These are phyloP conservation scores for Rhodeus uyekii DNA, from an alignment of 2,797 vertebrate genomes.

Conservation along the genomic window DNA sequence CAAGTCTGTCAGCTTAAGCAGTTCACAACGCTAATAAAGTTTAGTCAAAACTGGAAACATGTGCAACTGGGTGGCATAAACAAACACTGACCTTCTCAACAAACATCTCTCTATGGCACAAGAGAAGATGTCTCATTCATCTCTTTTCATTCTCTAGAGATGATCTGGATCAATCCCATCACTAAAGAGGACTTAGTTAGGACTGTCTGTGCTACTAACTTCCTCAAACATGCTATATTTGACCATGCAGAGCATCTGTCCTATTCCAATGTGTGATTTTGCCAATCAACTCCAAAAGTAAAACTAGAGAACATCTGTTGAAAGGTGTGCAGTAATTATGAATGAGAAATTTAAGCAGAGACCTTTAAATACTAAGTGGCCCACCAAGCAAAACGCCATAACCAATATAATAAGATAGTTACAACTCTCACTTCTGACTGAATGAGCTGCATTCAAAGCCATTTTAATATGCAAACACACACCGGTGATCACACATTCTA, in stretches of 20 bases:
- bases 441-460: not conserved
- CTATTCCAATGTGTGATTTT: constrained; percentile 6
- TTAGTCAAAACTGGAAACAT: not conserved
- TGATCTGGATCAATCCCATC: not conserved
- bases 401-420: not conserved
- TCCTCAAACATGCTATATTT: constrained; percentile 17
- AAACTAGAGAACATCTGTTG: not conserved
- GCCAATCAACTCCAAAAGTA: not conserved
- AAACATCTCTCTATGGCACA: constrained; percentile 4
- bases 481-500: not conserved
- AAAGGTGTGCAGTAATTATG: not conserved
- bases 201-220: constrained; percentile 8
- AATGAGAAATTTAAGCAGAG: not conserved
- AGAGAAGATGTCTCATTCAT: constrained; percentile 11
- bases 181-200: not conserved
- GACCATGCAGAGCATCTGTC: constrained; percentile 33
- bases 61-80: not conserved
- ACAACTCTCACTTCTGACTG: not conserved
- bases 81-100: constrained; percentile 24
- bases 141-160: constrained; percentile 20
- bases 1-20: constrained; percentile 10
- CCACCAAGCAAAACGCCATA: not conserved
- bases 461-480: constrained; percentile 6
- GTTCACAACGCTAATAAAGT: not conserved
- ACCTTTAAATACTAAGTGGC: not conserved